Conservation (phyloP, 2,797 vertebrate species). For the Coluber constrictor region DNA sequence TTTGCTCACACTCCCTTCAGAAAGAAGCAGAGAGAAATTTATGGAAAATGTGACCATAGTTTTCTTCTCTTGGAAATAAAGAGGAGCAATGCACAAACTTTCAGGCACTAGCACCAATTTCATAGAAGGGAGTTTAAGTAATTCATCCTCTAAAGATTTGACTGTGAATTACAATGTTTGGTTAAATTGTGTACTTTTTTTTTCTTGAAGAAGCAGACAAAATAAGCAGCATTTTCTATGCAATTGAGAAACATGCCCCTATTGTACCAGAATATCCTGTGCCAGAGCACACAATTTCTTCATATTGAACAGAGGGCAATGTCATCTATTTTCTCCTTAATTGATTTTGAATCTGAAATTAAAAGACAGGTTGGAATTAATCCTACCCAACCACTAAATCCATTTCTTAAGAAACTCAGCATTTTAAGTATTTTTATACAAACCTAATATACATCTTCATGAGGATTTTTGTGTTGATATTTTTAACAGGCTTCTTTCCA, state of each 20-base stretch:
- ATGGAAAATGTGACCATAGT: constrained; percentile 40
- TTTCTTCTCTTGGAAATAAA: constrained; percentile 42
- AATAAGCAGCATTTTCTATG: constrained; percentile 43
- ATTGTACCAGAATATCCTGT: constrained; percentile 30
- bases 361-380: constrained; percentile 62
- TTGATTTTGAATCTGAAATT: constrained; percentile 61
- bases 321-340: constrained; percentile 66
- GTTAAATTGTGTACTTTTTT: constrained; percentile 63
- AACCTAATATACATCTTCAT: constrained; percentile 54
- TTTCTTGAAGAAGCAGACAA: constrained; percentile 58
- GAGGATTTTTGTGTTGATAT: constrained; percentile 49
- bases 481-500: constrained; percentile 57
- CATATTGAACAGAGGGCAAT: constrained; percentile 60
- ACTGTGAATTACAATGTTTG: constrained; percentile 63
- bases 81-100: constrained; percentile 41
- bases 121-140: constrained; percentile 51
- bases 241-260: constrained; percentile 62
- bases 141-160: constrained; percentile 60
- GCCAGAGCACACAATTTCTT: constrained; percentile 50
- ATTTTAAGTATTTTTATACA: constrained; percentile 56
- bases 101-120: constrained; percentile 43
- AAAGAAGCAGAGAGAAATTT: neutral
- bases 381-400: constrained; percentile 20
- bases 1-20: neutral
- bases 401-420: constrained; percentile 50